Base-by-base conservation (phyloP, 2,113 vertebrate species). In the Neolamprologus caudopunctatus region DNA sequence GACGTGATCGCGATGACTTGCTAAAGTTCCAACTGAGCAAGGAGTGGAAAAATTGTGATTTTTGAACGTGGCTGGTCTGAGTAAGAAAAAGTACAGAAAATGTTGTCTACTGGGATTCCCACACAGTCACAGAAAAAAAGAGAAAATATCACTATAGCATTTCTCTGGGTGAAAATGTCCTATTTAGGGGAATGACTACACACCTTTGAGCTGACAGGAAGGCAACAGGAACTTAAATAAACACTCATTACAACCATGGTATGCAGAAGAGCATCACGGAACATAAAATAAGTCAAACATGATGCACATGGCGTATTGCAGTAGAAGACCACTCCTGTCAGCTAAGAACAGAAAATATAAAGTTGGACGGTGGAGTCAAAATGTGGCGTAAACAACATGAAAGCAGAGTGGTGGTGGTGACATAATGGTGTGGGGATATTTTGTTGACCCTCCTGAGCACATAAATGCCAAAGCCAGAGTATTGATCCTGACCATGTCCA, bases 321-420 rank as follows among this genome's bases (percentile, higher is more conserved):
- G 31, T n/a, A 66, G 61, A 66, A 35, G 17, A 66, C 31, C 9
- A 35, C 58, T 63, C 31, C 58, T 66, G 61, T 66, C 61, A 66
- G 17, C 31, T 66, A 66, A 66, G 61, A 35, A 66, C 61, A 35
- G 0, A 1, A 63, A 63, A 66, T 35, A 66, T 66, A 66, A 35
- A 66, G 17, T n/a, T 35, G 61, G 31, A 37, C 1, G 1, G 31
- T 35, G 31, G 61, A 1, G 61, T 66, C 2, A 66, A 37, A 66
- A 5, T 35, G 0, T 66, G 9, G 61, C 6, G 0, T 35, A 8
- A 35, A 8, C 61, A 66, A 66, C 61, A 35, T n/a, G 4, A 63
- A 63, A 35, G 31, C 31, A 35, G 31, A 35, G 3, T 3, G 57
- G 28, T 61, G 31, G 17, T 35, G 61, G 61, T 35, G 31, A 66